Conservation (phyloP, 2,888 invertebrate species). For the Ophion slaviceki region DNA sequence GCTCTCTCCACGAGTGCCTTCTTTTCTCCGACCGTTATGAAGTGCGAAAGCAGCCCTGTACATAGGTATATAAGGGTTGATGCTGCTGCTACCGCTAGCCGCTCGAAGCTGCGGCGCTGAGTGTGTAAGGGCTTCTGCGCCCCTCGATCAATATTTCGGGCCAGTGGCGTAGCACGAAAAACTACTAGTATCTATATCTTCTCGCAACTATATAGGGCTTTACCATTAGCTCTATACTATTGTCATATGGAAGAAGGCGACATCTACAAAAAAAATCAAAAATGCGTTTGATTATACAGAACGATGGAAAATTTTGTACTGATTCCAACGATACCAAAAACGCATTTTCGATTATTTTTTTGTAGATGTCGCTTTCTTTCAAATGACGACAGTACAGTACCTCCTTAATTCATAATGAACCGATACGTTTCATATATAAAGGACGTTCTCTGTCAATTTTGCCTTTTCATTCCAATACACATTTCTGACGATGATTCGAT, state of each 20-base stretch:
- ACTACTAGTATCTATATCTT: constrained; percentile 63
- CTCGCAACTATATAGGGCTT: constrained; percentile 28
- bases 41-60: constrained; percentile 47
- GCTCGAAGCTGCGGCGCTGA: constrained; percentile 66
- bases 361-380: too few relatives aligned
- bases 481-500: neutral
- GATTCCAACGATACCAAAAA: too few relatives aligned
- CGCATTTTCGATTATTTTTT: too few relatives aligned
- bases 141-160: constrained; percentile 79
- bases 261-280: too few relatives aligned
- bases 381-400: neutral
- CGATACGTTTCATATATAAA: constrained; percentile 4
- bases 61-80: constrained; percentile 56
- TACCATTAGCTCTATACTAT: neutral
- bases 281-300: too few relatives aligned
- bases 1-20: constrained; percentile 3
- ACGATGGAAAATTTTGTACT: too few relatives aligned
- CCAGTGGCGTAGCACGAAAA: constrained; percentile 79
- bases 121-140: constrained; percentile 74
- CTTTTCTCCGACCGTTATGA: constrained; percentile 29
- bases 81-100: constrained; percentile 51
- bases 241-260: too few relatives aligned
- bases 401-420: constrained; percentile 13
- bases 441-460: neutral
- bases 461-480: neutral